These are phyloP conservation scores for Nylanderia fulva DNA, from an alignment of 1,140 invertebrate species.

Conservation along the genomic window DNA sequence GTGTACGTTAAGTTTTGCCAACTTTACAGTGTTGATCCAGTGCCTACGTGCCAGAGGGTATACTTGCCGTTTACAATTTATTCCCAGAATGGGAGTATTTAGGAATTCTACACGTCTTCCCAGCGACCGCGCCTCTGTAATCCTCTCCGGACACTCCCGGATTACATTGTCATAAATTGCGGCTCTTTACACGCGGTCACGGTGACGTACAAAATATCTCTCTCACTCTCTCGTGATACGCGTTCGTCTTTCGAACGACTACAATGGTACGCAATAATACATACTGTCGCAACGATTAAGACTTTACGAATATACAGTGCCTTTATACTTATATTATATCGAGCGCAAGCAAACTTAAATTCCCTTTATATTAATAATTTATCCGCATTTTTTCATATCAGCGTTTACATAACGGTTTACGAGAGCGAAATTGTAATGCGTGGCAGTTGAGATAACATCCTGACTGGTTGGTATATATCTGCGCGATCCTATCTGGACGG, in stretches of 20 bases:
- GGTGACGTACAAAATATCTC: conserved; percentile 11
- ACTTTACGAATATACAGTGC: not conserved
- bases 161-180: conserved; percentile 55
- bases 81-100: conserved; percentile 43
- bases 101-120: conserved; percentile 42
- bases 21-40: not conserved
- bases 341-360: no score
- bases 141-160: conserved; percentile 39
- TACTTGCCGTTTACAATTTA: conserved; percentile 41
- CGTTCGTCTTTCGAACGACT: not conserved
- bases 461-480: not conserved
- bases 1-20: not conserved
- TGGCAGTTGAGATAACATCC: conserved; percentile 50
- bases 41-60: conserved; percentile 29
- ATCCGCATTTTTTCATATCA: not conserved
- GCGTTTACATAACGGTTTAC: conserved; percentile 15
- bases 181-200: conserved; percentile 30
- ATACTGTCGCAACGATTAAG: not conserved
- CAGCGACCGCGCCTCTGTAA: conserved; percentile 40
- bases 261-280: not conserved
- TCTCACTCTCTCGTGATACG: conserved; percentile 15
- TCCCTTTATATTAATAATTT: conserved; percentile 57
- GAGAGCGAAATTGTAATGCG: conserved; percentile 22
- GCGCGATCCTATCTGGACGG: conserved; percentile 41
- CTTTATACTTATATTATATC: no score